Percentiles rank a stretch among this genome's conserved stretches.
These are phyloP conservation scores for Ceramica pisi DNA, from an alignment of 2,888 invertebrate species.

Conservation along the genomic window DNA sequence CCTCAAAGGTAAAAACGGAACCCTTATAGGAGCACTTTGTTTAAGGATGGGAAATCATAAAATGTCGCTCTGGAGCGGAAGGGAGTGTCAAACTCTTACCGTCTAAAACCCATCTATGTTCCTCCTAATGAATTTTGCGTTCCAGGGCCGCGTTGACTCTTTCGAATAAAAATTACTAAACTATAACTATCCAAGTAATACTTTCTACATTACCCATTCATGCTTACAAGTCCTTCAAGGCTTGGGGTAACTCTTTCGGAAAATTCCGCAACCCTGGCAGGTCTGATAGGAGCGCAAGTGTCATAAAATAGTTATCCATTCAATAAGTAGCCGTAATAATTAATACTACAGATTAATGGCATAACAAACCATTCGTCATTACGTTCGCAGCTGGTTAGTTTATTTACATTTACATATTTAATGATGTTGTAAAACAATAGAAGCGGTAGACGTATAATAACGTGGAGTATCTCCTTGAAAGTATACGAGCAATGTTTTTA, in stretches of 20 bases:
- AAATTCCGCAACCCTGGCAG: not conserved
- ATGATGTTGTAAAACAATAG: slow-evolving; percentile 34
- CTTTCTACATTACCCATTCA: slow-evolving; percentile 17
- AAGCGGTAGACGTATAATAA: not conserved
- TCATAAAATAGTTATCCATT: slow-evolving; percentile 42
- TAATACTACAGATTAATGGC: slow-evolving; percentile 48
- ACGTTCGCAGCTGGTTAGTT: slow-evolving; percentile 17
- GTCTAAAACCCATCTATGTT: no score
- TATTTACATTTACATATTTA: slow-evolving; percentile 26
- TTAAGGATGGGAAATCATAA: no score
- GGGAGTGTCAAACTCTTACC: no score
- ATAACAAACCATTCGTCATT: slow-evolving; percentile 40
- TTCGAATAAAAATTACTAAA: no score
- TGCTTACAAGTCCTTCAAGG: not conserved
- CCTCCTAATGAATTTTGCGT: no score
- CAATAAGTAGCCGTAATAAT: slow-evolving; percentile 48
- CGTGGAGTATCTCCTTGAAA: not conserved
- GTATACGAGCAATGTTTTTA: not conserved
- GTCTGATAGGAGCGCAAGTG: slow-evolving; percentile 26
- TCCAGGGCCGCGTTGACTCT: no score
- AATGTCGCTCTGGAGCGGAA: no score
- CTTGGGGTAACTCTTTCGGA: not conserved
- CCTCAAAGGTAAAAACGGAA: no score
- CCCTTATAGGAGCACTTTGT: no score
- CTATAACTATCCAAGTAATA: not conserved